Percentiles rank a stretch among this genome's conserved stretches.
These are phyloP conservation scores for Chlorops oryzae DNA, from an alignment of 1,140 invertebrate species.

Conservation along the genomic window DNA sequence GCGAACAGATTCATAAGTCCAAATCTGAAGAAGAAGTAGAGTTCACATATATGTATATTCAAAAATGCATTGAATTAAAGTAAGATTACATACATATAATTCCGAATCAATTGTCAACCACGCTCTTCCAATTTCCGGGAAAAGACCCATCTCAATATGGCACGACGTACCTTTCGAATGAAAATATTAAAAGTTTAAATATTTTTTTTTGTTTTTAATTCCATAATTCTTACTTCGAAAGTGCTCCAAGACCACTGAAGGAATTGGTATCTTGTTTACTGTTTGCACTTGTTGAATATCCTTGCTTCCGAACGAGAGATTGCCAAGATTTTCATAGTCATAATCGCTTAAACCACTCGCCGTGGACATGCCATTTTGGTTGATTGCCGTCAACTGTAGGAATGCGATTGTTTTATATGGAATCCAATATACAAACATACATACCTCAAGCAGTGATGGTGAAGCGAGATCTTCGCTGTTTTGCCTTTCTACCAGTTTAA, in stretches of 20 bases:
- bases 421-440: not conserved
- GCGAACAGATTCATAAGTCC: conserved; percentile 85
- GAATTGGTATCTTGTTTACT: conserved; percentile 78
- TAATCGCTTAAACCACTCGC: conserved; percentile 79
- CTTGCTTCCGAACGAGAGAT: conserved; percentile 56
- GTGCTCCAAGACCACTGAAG: conserved; percentile 87
- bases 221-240: conserved; percentile 69
- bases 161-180: too few relatives aligned
- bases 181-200: too few relatives aligned
- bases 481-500: conserved; percentile 40
- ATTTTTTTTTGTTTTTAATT: too few relatives aligned
- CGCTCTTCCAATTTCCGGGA: conserved; percentile 90
- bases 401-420: not conserved
- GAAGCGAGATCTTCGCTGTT: conserved; percentile 32
- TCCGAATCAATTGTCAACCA: conserved; percentile 98
- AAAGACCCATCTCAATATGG: conserved; percentile 84
- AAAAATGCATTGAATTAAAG: not conserved
- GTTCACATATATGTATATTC: not conserved
- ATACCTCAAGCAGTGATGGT: conserved; percentile 38
- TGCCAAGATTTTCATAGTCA: conserved; percentile 78
- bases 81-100: conserved; percentile 67
- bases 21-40: conserved; percentile 45
- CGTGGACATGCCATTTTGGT: conserved; percentile 43
- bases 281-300: conserved; percentile 73
- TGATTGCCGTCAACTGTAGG: conserved; percentile 38